Conservation (phyloP, 2,113 vertebrate genomes). For the Gallinago undulata region DNA sequence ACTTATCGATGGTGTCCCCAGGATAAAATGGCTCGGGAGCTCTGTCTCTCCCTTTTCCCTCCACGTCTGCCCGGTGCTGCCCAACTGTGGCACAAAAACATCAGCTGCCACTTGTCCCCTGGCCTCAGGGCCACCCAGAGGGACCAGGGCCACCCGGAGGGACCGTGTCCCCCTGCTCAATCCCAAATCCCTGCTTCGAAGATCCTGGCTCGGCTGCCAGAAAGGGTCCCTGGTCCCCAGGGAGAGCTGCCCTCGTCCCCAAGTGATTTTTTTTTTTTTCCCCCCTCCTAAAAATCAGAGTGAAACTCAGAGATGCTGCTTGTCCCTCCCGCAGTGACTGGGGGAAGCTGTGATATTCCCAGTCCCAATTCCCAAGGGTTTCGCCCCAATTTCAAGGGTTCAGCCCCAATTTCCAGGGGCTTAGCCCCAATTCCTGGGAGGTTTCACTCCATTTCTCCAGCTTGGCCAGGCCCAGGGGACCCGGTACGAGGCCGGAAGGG, state of each 20-base stretch:
- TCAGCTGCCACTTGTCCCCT: neutral
- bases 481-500: accelerated
- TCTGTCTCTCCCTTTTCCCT: neutral
- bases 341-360: neutral
- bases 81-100: neutral
- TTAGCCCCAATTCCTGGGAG: neutral
- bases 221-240: neutral
- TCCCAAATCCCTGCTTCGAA: neutral
- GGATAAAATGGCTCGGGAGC: neutral
- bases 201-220: neutral
- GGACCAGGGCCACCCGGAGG: neutral
- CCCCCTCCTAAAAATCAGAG: neutral
- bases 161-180: accelerated
- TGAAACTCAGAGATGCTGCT: neutral
- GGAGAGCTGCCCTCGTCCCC: neutral
- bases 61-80: accelerated
- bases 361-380: neutral
- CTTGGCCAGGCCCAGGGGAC: neutral
- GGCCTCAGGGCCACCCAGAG: neutral
- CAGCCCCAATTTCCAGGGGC: neutral
- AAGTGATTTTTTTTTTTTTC: neutral
- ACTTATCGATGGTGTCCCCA: neutral
- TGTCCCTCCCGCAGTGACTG: neutral
- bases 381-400: neutral
- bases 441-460: neutral